A percentile compares a stretch with the other conserved stretches of the same genome.
Conservation (phyloP, 2,888 invertebrate species). For the Zygogramma bicolorata region DNA sequence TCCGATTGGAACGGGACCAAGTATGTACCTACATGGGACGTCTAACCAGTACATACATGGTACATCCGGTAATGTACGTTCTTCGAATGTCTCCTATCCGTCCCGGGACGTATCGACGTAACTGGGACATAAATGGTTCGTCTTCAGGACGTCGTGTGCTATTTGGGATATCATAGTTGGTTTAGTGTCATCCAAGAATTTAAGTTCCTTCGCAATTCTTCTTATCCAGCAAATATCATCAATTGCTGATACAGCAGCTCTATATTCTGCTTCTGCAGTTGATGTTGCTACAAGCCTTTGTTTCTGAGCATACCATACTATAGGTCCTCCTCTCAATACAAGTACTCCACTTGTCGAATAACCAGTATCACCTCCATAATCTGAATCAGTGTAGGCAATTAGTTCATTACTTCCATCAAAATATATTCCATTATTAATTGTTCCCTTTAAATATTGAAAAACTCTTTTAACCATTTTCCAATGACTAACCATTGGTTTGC, state of each 20-base stretch:
- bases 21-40: no score
- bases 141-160: no score
- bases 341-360: constrained; percentile 53
- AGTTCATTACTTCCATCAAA: constrained; percentile 42
- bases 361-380: constrained; percentile 38
- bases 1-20: no score
- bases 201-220: constrained; percentile 47
- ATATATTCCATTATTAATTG: constrained; percentile 46
- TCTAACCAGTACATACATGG: no score
- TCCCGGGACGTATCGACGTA: no score
- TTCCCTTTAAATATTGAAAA: constrained; percentile 47
- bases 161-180: constrained; percentile 46
- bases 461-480: constrained; percentile 45
- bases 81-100: no score
- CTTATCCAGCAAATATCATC: constrained; percentile 55
- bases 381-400: constrained; percentile 33
- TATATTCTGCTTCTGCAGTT: constrained; percentile 56
- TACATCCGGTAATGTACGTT: no score
- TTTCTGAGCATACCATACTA: constrained; percentile 45
- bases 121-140: no score
- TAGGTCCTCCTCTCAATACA: constrained; percentile 49
- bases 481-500: constrained; percentile 37
- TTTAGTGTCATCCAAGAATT: constrained; percentile 33
- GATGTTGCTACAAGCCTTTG: constrained; percentile 15
- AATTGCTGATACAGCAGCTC: constrained; percentile 53